Evolutionary conservation across 2,888 invertebrate genomes (phyloP).

Genomic region (Torymus tubicola): DNA sequence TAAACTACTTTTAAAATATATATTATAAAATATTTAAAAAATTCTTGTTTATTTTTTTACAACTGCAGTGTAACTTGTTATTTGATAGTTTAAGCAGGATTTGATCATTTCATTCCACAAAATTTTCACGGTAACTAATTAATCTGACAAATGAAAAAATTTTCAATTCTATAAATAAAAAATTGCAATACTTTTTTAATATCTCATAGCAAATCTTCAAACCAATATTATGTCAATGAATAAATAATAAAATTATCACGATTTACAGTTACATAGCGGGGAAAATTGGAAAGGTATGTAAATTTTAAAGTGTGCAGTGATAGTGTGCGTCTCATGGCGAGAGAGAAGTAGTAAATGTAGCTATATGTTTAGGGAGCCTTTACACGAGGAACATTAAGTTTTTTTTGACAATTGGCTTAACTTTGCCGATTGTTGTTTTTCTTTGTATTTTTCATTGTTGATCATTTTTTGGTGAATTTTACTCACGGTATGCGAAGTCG

Average conservation of each 20-base stretch:
- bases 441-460: conserved; percentile 62
- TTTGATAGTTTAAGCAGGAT: too few species aligned
- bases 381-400: conserved; percentile 58
- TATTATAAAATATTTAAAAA: too few species aligned
- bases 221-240: conserved; percentile 7
- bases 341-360: conserved; percentile 51
- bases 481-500: conserved; percentile 70
- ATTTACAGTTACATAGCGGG: conserved; percentile 50
- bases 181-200: conserved; percentile 39
- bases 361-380: conserved; percentile 55
- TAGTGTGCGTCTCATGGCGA: conserved; percentile 49
- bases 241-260: conserved; percentile 22
- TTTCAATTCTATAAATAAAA: not conserved
- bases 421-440: conserved; percentile 50
- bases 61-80: too few species aligned
- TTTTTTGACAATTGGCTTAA: conserved; percentile 55
- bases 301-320: conserved; percentile 54
- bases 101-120: too few species aligned
- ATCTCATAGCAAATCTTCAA: conserved; percentile 8
- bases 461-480: conserved; percentile 67
- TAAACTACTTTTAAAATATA: too few species aligned
- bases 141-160: not conserved
- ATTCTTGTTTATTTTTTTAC: too few species aligned
- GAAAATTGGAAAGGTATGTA: conserved; percentile 24
- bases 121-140: too few species aligned